Conservation (phyloP, 2,888 invertebrate genomes). For the Macrostomum cliftonense region DNA sequence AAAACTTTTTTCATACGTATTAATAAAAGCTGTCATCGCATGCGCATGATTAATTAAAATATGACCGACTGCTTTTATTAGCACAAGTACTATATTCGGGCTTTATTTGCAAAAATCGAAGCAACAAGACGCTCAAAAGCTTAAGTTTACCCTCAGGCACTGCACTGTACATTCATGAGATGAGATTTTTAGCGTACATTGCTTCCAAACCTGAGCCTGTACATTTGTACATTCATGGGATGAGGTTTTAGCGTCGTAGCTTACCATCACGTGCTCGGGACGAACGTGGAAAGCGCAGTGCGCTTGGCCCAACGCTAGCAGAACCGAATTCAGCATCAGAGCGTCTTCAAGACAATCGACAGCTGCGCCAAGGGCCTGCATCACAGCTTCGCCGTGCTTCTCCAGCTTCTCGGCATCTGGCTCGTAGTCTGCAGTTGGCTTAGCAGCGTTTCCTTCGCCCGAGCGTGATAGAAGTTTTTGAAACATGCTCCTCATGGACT, state of each 20-base stretch:
- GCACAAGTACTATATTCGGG: too few species aligned
- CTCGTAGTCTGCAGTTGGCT: not conserved
- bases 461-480: not conserved
- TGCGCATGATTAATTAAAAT: too few species aligned
- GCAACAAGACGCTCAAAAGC: too few species aligned
- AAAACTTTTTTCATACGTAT: too few species aligned
- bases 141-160: too few species aligned
- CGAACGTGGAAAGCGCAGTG: slow-evolving; percentile 4
- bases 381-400: slow-evolving; percentile 1
- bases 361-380: slow-evolving; percentile 7
- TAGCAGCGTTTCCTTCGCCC: not conserved
- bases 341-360: slow-evolving; percentile 3
- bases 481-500: not conserved
- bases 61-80: too few species aligned
- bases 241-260: too few species aligned
- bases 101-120: too few species aligned
- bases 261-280: not conserved
- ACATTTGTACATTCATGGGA: slow-evolving; percentile 1
- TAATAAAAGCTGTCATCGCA: too few species aligned
- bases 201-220: too few species aligned
- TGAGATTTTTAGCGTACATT: too few species aligned
- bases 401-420: not conserved
- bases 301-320: slow-evolving; percentile 1
- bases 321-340: not conserved
- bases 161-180: too few species aligned